Conservation (phyloP, 2,113 vertebrate species). For the Nymphicus hollandicus region DNA sequence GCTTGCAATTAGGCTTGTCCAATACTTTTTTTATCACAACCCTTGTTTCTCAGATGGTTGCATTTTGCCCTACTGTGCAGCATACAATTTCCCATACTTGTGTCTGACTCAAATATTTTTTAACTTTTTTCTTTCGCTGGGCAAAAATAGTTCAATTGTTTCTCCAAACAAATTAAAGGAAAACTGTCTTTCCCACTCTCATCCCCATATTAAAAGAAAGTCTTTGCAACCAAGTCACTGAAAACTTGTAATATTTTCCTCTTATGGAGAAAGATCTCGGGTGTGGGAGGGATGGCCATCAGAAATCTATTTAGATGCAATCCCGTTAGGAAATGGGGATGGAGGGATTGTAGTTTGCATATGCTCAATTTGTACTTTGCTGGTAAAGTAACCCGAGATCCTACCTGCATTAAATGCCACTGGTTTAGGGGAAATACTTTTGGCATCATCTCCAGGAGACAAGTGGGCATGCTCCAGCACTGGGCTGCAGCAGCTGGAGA, state of each 20-base stretch:
- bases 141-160: constrained; percentile 1
- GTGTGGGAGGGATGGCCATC: background rate
- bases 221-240: background rate
- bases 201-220: background rate
- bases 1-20: background rate
- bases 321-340: background rate
- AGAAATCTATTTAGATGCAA: background rate
- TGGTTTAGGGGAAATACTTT: background rate
- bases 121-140: background rate
- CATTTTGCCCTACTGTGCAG: background rate
- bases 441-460: background rate
- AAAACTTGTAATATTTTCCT: background rate
- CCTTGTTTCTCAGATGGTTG: background rate
- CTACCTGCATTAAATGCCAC: background rate
- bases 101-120: background rate
- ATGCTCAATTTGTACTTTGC: background rate
- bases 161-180: background rate
- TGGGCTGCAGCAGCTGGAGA: background rate
- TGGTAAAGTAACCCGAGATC: background rate
- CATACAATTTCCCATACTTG: background rate
- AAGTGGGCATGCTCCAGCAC: background rate
- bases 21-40: background rate
- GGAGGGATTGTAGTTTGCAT: background rate
- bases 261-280: background rate
- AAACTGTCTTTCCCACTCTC: background rate